These are phyloP conservation scores for Podilymbus podiceps DNA, from an alignment of 2,113 vertebrate genomes.

Conservation along the genomic window DNA sequence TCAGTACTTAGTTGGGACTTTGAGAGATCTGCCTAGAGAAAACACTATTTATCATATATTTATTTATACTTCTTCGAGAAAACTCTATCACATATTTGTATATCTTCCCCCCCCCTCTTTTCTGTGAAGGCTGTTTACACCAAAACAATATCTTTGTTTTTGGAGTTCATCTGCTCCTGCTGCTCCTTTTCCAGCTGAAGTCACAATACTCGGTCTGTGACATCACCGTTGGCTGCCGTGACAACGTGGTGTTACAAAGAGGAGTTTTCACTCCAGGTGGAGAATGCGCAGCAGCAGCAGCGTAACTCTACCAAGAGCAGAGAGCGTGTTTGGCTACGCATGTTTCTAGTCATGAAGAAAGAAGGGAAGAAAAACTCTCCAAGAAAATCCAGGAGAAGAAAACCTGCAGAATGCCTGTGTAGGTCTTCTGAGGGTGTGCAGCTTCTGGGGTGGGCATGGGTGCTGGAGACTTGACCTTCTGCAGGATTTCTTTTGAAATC, in stretches of 20 bases:
- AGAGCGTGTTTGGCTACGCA: neutral
- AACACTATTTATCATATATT: neutral
- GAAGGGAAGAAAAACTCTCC: neutral
- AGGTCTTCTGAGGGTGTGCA: neutral
- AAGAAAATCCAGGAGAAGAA: neutral
- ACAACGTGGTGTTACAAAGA: neutral
- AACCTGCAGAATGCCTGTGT: accelerated
- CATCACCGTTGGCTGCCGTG: neutral
- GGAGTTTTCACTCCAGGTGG: conserved; percentile 27
- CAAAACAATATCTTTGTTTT: conserved; percentile 30
- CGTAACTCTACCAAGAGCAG: neutral
- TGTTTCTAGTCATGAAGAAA: neutral
- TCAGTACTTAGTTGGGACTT: neutral
- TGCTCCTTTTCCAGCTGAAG: conserved; percentile 28
- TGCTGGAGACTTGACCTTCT: neutral
- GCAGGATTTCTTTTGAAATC: neutral
- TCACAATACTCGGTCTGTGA: neutral
- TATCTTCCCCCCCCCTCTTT: neutral
- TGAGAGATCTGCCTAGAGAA: neutral
- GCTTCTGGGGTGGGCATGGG: neutral
- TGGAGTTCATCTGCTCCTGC: neutral
- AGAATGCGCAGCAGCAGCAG: neutral
- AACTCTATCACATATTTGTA: neutral
- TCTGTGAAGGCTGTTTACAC: neutral
- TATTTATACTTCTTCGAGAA: neutral